Evolutionary conservation across 2,888 invertebrate genomes (phyloP).

Genomic region (Apantesis nais): DNA sequence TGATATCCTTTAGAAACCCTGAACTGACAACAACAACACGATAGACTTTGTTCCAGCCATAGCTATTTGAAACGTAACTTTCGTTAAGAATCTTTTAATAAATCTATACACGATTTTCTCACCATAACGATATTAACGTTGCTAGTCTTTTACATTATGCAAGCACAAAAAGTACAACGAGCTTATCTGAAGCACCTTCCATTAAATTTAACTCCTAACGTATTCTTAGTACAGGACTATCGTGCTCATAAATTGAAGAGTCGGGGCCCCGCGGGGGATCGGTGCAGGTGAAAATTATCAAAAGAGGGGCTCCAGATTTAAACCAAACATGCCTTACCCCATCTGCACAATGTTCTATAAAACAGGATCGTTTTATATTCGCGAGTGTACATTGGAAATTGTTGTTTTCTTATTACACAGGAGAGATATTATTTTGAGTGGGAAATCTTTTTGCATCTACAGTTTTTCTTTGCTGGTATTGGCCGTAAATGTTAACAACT

Average conservation of each 20-base stretch:
- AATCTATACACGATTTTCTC: neutral
- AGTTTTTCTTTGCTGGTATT: constrained; percentile 8
- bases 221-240: constrained; percentile 79
- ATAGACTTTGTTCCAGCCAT: neutral
- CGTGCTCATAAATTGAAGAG: constrained; percentile 74
- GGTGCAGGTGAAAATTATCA: constrained; percentile 84
- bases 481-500: neutral
- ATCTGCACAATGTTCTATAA: constrained; percentile 45
- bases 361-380: constrained; percentile 47
- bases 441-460: constrained; percentile 23
- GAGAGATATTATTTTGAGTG: constrained; percentile 42
- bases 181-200: constrained; percentile 48
- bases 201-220: constrained; percentile 51
- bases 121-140: neutral
- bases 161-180: constrained; percentile 7
- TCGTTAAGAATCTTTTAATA: neutral
- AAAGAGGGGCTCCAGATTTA: constrained; percentile 74
- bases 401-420: constrained; percentile 48
- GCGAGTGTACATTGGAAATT: constrained; percentile 46
- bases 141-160: neutral
- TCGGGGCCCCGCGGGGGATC: constrained; percentile 54
- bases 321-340: constrained; percentile 73
- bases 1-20: no score
- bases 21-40: no score
- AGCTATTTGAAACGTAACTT: neutral